Evolutionary conservation across 37 sponge, comb jelly and placozoan species (phyloP).

Genomic region (Theonella swinhoei): DNA sequence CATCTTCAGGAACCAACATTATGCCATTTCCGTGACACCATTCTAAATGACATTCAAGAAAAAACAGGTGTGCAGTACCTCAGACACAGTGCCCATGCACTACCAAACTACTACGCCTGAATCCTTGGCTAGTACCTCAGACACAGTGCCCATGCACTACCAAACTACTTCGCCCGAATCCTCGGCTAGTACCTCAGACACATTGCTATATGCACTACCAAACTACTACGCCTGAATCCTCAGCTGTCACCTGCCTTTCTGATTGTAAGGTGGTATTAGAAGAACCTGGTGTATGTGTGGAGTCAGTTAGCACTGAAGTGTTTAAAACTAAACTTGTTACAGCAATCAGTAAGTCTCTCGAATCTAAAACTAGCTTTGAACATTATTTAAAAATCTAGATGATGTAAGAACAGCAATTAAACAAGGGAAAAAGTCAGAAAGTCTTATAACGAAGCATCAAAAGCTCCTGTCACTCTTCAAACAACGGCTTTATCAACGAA

Average conservation of each 20-base stretch:
- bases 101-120: neutral
- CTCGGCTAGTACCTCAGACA: neutral
- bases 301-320: too few species aligned
- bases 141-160: neutral
- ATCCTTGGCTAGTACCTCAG: neutral
- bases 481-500: neutral
- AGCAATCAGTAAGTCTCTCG: neutral
- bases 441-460: neutral
- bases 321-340: too few species aligned
- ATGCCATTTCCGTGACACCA: conserved; percentile 2
- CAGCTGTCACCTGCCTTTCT: neutral
- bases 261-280: too few species aligned
- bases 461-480: neutral
- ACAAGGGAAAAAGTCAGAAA: neutral
- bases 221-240: neutral
- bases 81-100: neutral
- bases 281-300: too few species aligned
- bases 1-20: neutral
- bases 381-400: neutral
- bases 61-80: neutral
- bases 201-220: neutral
- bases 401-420: neutral
- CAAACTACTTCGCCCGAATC: neutral
- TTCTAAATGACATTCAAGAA: neutral
- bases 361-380: neutral